Evolutionary conservation across 2,888 invertebrate genomes (phyloP).

Genomic region (Tryphoninae sp.): DNA sequence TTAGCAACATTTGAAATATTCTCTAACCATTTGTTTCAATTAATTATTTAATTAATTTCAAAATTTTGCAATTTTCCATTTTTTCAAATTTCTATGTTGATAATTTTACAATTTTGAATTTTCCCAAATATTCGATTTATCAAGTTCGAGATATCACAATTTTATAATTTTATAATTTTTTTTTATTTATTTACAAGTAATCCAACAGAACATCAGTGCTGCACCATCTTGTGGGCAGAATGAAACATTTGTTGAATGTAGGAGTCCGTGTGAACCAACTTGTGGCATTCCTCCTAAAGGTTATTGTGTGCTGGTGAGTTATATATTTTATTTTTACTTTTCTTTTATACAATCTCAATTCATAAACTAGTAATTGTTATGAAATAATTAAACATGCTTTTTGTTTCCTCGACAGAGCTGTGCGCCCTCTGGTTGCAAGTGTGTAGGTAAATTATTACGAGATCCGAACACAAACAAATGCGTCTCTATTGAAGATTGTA

Average conservation of each 20-base stretch:
- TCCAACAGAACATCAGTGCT: background rate
- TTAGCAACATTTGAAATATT: background rate
- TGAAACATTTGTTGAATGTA: background rate
- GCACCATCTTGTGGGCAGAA: background rate
- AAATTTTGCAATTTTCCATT: background rate
- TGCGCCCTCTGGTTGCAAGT: background rate
- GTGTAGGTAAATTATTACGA: background rate
- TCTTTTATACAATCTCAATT: background rate
- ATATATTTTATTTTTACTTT: background rate
- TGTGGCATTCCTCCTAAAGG: background rate
- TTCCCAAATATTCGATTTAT: background rate
- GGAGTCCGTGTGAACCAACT: slow-evolving; percentile 4
- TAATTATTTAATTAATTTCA: too few species aligned
- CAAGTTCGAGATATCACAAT: background rate
- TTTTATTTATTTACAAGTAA: background rate
- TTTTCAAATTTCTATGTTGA: background rate
- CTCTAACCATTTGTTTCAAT: background rate
- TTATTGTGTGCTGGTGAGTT: slow-evolving; percentile 1
- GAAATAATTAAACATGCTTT: background rate
- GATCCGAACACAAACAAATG: slow-evolving; percentile 1
- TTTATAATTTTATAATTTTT: background rate
- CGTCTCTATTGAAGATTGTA: background rate
- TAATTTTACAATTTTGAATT: background rate
- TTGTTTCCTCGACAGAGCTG: background rate
- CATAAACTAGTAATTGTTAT: background rate